Base-by-base conservation (phyloP, 2,797 vertebrate genomes). In the Sandelia bainsii region DNA sequence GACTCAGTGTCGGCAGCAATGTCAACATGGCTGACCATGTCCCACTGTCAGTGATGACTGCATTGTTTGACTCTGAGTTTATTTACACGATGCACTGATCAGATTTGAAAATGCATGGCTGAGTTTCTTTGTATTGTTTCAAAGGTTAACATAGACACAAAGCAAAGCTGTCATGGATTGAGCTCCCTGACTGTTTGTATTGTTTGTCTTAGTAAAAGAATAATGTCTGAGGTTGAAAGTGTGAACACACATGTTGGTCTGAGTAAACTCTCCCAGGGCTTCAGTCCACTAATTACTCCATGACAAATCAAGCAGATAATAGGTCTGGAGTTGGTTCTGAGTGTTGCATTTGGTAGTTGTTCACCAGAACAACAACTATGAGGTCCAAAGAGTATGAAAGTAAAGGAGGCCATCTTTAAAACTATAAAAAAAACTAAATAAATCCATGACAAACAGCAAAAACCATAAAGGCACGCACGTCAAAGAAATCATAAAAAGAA, bases 51-150 rank as follows among this genome's bases (percentile, higher is more conserved):
- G 59, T 3, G 65, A 82, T 52, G 79, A 62, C 60, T 53, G 65
- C 77, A 86, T 91, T 90, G 88, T 91, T 82, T 61, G 54, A 82
- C 57, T 57, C 65, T 0, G 39, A 39, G 62, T 80, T 72, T 90
- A 89, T 91, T 90, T 91, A 89, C 81, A 39, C 22, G 57, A 90
- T 82, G 76, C 73, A 39, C 16, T 19, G 83, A 88, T 87, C 84
- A 90, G 79, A 83, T 61, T 61, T 66, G 13, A 68, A 79, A 62
- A 40, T 5, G 6, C 62, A 8, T 11, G 17, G 32, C 50, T 34
- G 17, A 17, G 13, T 82, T 79, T 83, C 63, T 81, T 70, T 67
- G 72, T 51, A 91, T 92, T 91, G 89, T 92, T 81, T 64, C 32
- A 3, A 14, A 53, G 23, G 65, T 87, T 89, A 82, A 80, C 51